phyloP scores from a whole-genome alignment of 2,888 invertebrate species.

The Tenthredo notha region DNA sequence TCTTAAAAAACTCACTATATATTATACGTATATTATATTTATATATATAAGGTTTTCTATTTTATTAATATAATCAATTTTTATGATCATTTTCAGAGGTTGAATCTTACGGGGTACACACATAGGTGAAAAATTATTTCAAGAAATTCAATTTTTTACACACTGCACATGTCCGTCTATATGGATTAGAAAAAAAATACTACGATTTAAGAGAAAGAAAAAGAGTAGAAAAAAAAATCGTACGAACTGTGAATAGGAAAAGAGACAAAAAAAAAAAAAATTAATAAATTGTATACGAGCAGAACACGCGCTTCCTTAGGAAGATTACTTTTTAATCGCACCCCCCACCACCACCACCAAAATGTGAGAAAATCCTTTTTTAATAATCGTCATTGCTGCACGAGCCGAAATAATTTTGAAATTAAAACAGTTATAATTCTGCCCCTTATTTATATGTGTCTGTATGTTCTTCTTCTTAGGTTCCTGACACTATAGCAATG shows the following conservation, averaged over 20 bases:
- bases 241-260: not conserved
- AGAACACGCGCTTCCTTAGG: not conserved
- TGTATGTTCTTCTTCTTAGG: no score
- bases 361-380: constrained; percentile 50
- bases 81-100: not conserved
- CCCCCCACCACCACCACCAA: no score
- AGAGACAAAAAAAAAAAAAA: no score
- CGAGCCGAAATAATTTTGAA: constrained; percentile 25
- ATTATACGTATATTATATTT: not conserved
- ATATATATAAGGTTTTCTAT: not conserved
- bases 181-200: not conserved
- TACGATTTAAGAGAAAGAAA: not conserved
- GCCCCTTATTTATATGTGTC: not conserved
- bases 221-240: not conserved
- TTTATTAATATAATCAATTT: not conserved
- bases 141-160: not conserved
- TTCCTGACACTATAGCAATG: not conserved
- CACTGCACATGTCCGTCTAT: not conserved
- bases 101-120: no score
- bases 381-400: constrained; percentile 43
- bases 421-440: constrained; percentile 30
- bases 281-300: constrained; percentile 40
- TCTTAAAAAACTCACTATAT: not conserved
- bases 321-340: constrained; percentile 50
- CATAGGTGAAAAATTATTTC: no score